Evolutionary conservation across 2,888 invertebrate genomes (phyloP).

Genomic region (Latrodectus hesperus): DNA sequence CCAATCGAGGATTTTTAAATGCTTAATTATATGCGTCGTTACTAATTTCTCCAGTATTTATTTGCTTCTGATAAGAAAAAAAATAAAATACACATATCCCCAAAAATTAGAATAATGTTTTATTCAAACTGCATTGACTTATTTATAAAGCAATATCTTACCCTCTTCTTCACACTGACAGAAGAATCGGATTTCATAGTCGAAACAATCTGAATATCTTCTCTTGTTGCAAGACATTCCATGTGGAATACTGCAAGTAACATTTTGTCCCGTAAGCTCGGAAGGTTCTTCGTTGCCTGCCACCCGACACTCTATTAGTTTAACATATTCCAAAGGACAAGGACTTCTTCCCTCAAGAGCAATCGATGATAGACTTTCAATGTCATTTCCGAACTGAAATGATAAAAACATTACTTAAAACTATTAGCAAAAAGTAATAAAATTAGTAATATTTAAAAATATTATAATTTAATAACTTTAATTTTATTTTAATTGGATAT

Average conservation of each 20-base stretch:
- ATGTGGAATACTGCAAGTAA: conserved; percentile 83
- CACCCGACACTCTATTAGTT: conserved; percentile 85
- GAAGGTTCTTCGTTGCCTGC: conserved; percentile 80
- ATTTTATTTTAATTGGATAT: no score
- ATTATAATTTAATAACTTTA: no score
- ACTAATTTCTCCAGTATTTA: background rate
- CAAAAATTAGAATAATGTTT: background rate
- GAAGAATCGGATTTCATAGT: conserved; percentile 86
- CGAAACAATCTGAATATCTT: conserved; percentile 78
- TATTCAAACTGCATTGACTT: background rate
- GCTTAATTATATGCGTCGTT: background rate
- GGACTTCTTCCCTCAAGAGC: background rate
- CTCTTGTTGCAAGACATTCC: conserved; percentile 81
- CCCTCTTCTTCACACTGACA: conserved; percentile 57
- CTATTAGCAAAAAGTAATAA: no score
- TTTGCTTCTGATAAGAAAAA: background rate
- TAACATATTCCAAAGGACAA: conserved; percentile 76
- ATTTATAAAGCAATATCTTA: background rate
- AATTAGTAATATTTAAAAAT: no score
- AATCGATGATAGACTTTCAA: conserved; percentile 24
- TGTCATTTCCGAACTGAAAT: conserved; percentile 40
- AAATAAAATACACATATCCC: background rate
- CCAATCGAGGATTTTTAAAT: no score
- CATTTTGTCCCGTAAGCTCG: conserved; percentile 84
- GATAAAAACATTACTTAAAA: background rate